Conservation (phyloP, 2,113 vertebrate genomes). For the Corvus hawaiiensis region DNA sequence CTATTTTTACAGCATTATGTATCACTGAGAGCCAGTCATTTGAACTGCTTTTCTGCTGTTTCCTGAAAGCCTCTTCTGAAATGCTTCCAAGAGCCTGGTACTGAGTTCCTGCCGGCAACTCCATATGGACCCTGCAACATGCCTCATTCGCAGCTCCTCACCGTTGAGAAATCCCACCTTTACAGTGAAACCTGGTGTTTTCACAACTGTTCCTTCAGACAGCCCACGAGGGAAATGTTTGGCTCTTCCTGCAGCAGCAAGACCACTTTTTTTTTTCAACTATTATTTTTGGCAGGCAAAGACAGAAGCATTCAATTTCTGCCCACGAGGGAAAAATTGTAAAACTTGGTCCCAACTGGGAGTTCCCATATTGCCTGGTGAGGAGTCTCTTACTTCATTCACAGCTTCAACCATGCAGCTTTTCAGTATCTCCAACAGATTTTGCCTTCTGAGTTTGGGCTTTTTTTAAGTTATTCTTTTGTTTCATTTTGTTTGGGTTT, state of each 20-base stretch:
- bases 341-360: slow-evolving; percentile 10
- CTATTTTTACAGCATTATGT: background rate
- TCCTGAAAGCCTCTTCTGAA: background rate
- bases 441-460: background rate
- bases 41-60: slow-evolving; percentile 1
- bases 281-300: slow-evolving; percentile 35
- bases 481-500: background rate
- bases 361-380: background rate
- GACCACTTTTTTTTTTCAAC: background rate
- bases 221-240: slow-evolving; percentile 1
- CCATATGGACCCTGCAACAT: slow-evolving; percentile 41
- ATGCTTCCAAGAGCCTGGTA: background rate
- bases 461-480: background rate
- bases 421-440: background rate
- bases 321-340: background rate
- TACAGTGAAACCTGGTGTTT: slow-evolving; percentile 51
- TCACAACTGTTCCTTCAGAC: slow-evolving; percentile 40
- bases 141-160: slow-evolving; percentile 33
- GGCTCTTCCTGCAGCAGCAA: slow-evolving; percentile 20
- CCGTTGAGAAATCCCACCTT: slow-evolving; percentile 36
- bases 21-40: background rate
- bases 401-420: background rate
- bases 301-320: slow-evolving; percentile 2
- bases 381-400: background rate
- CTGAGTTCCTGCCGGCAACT: slow-evolving; percentile 34